Base-by-base conservation (phyloP, 2,888 invertebrate genomes). In the Pimpla rufipes region DNA sequence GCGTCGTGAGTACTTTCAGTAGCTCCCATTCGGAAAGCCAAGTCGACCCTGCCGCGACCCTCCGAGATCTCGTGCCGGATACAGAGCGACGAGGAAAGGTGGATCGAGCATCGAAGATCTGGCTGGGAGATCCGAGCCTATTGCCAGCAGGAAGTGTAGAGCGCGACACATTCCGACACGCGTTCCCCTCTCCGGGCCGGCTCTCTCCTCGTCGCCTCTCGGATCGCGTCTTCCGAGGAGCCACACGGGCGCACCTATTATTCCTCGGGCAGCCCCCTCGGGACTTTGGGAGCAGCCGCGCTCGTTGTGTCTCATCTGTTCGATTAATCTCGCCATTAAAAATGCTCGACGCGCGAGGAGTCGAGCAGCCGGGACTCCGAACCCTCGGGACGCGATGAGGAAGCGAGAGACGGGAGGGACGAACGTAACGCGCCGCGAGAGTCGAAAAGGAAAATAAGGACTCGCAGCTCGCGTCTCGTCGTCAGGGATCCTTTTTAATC, bases 401-500 rank as follows among this genome's bases (percentile, higher is more conserved):
- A 7, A 35, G 57, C 70, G 70, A 23, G 70, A n/a, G n/a, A n/a
- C 40, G 21, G 11, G 42, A 55, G 40, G 10, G n/a, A 21, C 23
- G 55, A 55, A n/a, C n/a, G 37, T 18, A 52, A 52, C 62, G 45
- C 68, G 67, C 16, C 57, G 21, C 7, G 35, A 21, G 11, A 35
- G 37, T 74, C 67, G 66, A n/a, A n/a, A n/a, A 29, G 29, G 29
- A 29, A 29, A 2, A 29, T 5, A 29, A 29, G 29, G 29, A 29
- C 29, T 3, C 29, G 29, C n/a, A n/a, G n/a, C n/a, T 29, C 45
- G 40, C 37, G 10, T 70, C 57, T 57, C 71, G 55, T 57, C 71
- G 57, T n/a, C 40, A 55, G 55, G 66, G 62, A 64, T 74, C n/a
- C n/a, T n/a, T n/a, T n/a, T n/a, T n/a, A 77, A 79, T 83, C 79